Evolutionary conservation across 2,113 vertebrate genomes (phyloP), one percentile per base, ranked within the genome.

Genomic region (Melanocharis versteri): DNA sequence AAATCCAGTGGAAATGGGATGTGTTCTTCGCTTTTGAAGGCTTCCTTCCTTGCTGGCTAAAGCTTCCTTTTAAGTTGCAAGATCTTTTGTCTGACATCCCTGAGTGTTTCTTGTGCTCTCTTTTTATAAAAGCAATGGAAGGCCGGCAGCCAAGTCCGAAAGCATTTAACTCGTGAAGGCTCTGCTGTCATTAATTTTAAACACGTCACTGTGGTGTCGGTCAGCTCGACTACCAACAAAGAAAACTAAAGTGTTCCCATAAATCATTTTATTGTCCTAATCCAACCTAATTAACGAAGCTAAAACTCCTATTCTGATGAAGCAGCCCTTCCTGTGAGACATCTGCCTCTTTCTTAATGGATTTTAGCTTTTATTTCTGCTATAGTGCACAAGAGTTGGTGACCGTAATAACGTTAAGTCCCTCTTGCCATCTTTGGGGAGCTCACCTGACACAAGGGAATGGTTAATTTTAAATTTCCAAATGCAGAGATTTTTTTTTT

Each of bases 261-360:
- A 97, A 96, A 95, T 96, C 85, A 94, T 89, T 77, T 80, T 83
- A 90, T 97, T 96, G 96, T 96, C 93, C 95, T 89, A 89, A 94
- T 86, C 86, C 90, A 90, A 95, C 94, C 95, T 95, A 93, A 96
- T 96, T 97, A 93, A 86, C 78, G 60, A 47, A 93, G 54, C 75
- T 61, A 72, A 95, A 95, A 72, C 72, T 88, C 50, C 42, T 61
- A 11, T 96, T 93, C 88, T 80, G 57, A 54, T 45, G 75, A 83
- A 76, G 65, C 81, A 90, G 65, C 73, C 87, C 33, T 95, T 95
- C 88, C 92, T 97, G 92, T 28, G 85, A 90, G 94, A 95, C 95
- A 95, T 92, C 95, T 96, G 95, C 88, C 82, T 95, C 90, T 91
- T 84, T 71, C 81, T 79, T 83, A 83, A 88, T 92, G 94, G 75